Percentiles rank a stretch among this genome's conserved stretches.
Evolutionary conservation across 2,113 vertebrate genomes (phyloP).

Genomic region (Gallinago paraguaiae): DNA sequence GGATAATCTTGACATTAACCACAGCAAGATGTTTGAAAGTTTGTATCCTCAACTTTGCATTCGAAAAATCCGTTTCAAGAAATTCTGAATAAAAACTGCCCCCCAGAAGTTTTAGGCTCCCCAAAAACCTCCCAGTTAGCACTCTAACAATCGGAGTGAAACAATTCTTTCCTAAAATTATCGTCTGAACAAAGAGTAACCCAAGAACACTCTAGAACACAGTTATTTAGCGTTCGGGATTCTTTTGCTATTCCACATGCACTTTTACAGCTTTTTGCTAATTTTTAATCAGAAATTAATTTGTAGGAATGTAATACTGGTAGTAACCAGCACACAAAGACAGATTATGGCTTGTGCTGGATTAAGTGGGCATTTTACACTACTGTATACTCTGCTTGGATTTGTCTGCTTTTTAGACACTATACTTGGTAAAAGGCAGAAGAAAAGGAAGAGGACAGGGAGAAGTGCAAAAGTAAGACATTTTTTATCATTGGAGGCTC

Average conservation of each 20-base stretch:
- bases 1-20: neutral
- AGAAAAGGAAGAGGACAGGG: neutral
- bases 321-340: neutral
- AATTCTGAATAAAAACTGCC: neutral
- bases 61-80: neutral
- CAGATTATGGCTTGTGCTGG: neutral
- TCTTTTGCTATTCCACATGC: neutral
- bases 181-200: neutral
- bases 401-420: neutral
- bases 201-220: neutral
- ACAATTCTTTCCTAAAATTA: neutral
- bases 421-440: neutral
- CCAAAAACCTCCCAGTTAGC: neutral
- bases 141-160: neutral
- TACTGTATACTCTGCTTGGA: neutral
- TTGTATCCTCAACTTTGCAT: neutral
- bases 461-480: neutral
- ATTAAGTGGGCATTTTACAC: neutral
- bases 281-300: neutral
- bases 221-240: accelerated
- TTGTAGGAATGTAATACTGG: neutral
- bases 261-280: neutral
- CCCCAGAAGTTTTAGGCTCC: neutral
- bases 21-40: neutral
- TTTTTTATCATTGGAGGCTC: neutral